phyloP scores from a whole-genome alignment of 2,797 vertebrate species.

The Masticophis lateralis region DNA sequence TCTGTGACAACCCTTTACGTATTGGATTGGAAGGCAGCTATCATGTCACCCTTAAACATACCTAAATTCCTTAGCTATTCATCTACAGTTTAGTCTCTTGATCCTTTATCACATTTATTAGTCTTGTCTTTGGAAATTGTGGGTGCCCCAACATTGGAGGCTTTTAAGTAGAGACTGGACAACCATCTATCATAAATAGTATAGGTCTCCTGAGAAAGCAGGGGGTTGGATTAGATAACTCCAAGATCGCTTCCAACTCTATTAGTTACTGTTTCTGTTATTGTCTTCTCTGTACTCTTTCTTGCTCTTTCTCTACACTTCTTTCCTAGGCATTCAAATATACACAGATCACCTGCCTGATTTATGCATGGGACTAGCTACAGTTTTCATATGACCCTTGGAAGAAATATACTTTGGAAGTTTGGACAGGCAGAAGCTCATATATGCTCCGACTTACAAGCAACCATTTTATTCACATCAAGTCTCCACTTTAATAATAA shows the following conservation, averaged over 20 bases:
- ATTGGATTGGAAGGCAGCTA: no score
- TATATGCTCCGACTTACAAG: background rate
- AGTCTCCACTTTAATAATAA: background rate
- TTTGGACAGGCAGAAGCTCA: background rate
- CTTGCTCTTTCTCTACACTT: background rate
- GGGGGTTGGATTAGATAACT: background rate
- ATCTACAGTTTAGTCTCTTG: background rate
- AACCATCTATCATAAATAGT: background rate
- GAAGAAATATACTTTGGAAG: background rate
- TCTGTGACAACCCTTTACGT: background rate
- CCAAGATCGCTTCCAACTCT: background rate
- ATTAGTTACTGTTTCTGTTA: background rate
- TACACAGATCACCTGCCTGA: background rate
- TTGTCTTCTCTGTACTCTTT: background rate
- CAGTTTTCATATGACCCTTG: background rate
- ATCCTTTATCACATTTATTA: background rate
- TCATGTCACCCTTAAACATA: background rate
- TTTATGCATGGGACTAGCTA: background rate
- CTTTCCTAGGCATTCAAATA: background rate
- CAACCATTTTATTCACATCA: background rate
- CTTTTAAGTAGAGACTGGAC: background rate
- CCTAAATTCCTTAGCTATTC: background rate
- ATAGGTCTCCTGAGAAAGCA: background rate
- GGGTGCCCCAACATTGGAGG: background rate
- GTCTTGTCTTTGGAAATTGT: background rate